Evolutionary conservation across 2,888 invertebrate genomes (phyloP), one percentile per base, ranked within the genome.

Genomic region (Phengaris arion): DNA sequence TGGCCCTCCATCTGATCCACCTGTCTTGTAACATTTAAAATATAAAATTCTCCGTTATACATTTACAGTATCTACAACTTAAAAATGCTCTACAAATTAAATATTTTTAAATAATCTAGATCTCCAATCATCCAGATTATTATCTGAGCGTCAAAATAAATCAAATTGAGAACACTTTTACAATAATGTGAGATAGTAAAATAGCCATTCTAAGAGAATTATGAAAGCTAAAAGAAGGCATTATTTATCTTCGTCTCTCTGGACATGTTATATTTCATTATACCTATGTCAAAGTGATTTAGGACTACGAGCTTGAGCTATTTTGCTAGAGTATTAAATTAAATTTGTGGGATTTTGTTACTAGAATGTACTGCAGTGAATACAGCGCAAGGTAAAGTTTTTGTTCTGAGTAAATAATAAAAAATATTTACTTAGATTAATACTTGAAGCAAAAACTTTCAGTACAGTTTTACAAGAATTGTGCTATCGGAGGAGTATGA

Each of bases 241-340:
- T 15, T 15, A 15, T 70, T 70, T 48, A 70, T 70, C 48, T 51
- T 70, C 48, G 51, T 70, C 70, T 70, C 70, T 15, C 69, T 70
- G 70, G 51, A 48, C 48, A 51, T 22, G 48, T 70, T 70, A n/a
- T 48, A 70, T 70, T 51, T 70, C 70, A 48, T 48, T 22, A 70
- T 70, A 70, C 70, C 70, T 70, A 70, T 48, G 70, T 70, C 70
- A 70, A 70, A 70, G 70, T 70, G 70, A 70, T 70, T 70, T 70
- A 70, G 51, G 70, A 51, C 46, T 48, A 59, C 10, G 59, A 22
- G 22, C 64, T 35, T 35, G 35, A 45, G 64, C 64, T 64, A 35
- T 35, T 35, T 64, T 13, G 35, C 64, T 64, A 45, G 64, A 64
- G 6, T 59, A 13, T 45, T 45, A 10, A 64, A 35, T 64, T 64